Evolutionary conservation across 2,888 invertebrate genomes (phyloP), one percentile per base, ranked within the genome.

Genomic region (Agrochola lota): DNA sequence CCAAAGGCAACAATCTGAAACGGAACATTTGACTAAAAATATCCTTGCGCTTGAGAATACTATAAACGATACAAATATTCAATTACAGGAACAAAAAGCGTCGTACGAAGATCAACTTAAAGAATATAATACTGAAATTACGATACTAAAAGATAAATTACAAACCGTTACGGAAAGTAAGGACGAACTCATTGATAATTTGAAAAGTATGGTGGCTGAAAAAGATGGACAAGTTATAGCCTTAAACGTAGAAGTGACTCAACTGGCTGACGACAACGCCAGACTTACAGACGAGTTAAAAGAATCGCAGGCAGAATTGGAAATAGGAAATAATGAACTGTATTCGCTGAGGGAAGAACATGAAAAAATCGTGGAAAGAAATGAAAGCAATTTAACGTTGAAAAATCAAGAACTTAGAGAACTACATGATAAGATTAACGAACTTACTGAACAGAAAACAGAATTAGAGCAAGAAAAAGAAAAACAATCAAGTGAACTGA

Each of bases 91-190:
- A 66, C 87, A 91, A 77, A 92, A 96, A 75, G 91, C 93, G 55
- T 95, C 97, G 76, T 93, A 97, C 78, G 97, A 97, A 89, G 93
- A 94, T 62, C 92, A 91, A 79, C 93, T 94, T 81, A 96, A 95
- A 85, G 95, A 96, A 81, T 93, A 94, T 71, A 93, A 93, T 77
- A 88, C 91, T 74, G 95, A 97, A 89, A 90, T 94, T 30, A 88
- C 85, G 17, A 91, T 91, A 84, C 90, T 96, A 70, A 93, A 95
- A 83, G 95, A 97, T 80, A 94, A 94, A 75, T 81, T 97, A 70
- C 94, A 96, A 89, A 94, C 94, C 90, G 88, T 94, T 2, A 90
- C 91, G 11, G 91, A 92, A 26, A 91, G 89, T 72, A 95, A 94
- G 86, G 93, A 95, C 79, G 94, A 94, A 88, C 90, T 94, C 1